Evolutionary conservation across 2,888 invertebrate species (phyloP).

Genomic region (Sipha maydis): DNA sequence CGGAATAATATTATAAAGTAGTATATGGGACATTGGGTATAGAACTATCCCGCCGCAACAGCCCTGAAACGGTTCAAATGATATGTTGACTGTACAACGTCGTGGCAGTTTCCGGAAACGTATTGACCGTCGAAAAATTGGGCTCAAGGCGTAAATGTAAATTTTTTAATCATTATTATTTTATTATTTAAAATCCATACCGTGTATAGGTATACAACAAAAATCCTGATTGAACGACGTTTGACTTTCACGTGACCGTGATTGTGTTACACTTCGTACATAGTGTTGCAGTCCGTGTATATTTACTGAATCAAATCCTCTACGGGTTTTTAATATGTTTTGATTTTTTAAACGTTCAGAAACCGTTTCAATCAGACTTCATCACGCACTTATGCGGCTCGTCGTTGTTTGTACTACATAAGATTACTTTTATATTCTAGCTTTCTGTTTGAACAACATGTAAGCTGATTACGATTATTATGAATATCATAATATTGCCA

Average conservation of each 20-base stretch:
- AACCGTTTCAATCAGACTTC: not conserved
- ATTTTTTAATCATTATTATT: not conserved
- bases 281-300: not conserved
- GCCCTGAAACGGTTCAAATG: not conserved
- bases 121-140: not conserved
- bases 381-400: not conserved
- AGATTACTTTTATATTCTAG: not conserved
- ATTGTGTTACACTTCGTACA: not conserved
- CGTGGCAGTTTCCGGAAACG: not conserved
- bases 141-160: not conserved
- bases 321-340: not conserved
- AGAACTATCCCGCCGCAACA: not conserved
- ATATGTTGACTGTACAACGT: not conserved
- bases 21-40: not conserved
- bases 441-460: not conserved
- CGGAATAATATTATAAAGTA: not conserved
- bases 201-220: not conserved
- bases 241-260: constrained; percentile 9
- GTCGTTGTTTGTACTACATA: not conserved
- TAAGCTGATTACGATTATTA: not conserved
- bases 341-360: not conserved
- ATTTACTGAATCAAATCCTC: not conserved
- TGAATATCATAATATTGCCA: too few species aligned
- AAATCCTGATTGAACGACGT: not conserved
- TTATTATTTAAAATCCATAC: not conserved